Evolutionary conservation across 2,797 vertebrate species (phyloP).

Genomic region (Zenarchopterus dispar): DNA sequence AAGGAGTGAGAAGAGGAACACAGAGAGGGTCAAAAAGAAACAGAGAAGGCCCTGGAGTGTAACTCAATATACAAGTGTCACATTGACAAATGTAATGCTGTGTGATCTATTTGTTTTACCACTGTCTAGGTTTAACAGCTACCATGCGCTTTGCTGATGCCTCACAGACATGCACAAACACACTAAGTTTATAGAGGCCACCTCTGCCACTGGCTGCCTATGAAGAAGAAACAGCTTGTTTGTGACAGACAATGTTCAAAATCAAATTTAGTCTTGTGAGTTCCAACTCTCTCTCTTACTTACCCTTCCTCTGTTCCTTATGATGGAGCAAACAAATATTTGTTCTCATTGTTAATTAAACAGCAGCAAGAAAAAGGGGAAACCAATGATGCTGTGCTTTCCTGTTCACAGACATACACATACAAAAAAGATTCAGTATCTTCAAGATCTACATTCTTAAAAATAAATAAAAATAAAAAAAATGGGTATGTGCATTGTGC

Average conservation of each 20-base stretch:
- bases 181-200: slow-evolving; percentile 14
- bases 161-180: slow-evolving; percentile 39
- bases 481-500: slow-evolving; percentile 22
- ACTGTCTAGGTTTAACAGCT: slow-evolving; percentile 81
- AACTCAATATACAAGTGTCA: slow-evolving; percentile 85
- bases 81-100: slow-evolving; percentile 81
- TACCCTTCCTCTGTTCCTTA: slow-evolving; percentile 46
- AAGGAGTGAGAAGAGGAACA: slow-evolving; percentile 17
- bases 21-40: slow-evolving; percentile 44
- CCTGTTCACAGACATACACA: slow-evolving; percentile 15
- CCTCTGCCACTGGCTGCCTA: slow-evolving; percentile 49
- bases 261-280: slow-evolving; percentile 75
- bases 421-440: slow-evolving; percentile 16
- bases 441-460: slow-evolving; percentile 27
- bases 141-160: slow-evolving; percentile 59
- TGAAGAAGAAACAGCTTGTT: slow-evolving; percentile 46
- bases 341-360: slow-evolving; percentile 98
- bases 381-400: slow-evolving; percentile 71
- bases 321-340: slow-evolving; percentile 90
- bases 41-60: slow-evolving; percentile 73
- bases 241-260: slow-evolving; percentile 64
- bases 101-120: slow-evolving; percentile 81
- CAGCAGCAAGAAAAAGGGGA: slow-evolving; percentile 76
- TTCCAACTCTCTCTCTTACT: not conserved
- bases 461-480: slow-evolving; percentile 13